phyloP scores from a whole-genome alignment of 1,140 invertebrate genomes.

The Drosophila triauraria region DNA sequence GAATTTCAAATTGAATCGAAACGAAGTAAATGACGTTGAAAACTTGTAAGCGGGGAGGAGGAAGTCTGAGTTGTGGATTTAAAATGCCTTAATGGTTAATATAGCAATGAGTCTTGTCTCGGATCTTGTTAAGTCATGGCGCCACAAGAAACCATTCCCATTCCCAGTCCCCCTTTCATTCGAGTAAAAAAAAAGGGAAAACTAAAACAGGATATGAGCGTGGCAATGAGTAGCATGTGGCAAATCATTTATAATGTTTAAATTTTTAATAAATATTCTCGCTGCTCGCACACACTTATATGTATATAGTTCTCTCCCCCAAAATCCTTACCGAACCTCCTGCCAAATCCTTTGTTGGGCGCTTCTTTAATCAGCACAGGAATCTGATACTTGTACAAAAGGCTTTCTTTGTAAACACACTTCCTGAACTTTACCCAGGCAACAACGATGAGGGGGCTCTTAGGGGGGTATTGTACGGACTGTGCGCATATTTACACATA shows the following conservation, averaged over 20 bases:
- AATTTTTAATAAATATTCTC: conserved; percentile 79
- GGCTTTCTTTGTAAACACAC: conserved; percentile 82
- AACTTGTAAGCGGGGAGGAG: conserved; percentile 52
- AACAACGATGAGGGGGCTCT: conserved; percentile 21
- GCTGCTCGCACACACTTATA: conserved; percentile 21
- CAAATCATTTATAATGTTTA: conserved; percentile 81
- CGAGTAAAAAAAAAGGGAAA: conserved; percentile 11
- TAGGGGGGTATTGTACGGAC: conserved; percentile 55
- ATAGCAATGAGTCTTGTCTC: conserved; percentile 51
- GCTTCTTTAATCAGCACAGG: conserved; percentile 79
- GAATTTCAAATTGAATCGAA: conserved; percentile 81
- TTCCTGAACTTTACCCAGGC: conserved; percentile 73
- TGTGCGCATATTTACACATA: conserved; percentile 70
- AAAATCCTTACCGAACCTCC: neutral
- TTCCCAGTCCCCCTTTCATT: neutral
- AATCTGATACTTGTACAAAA: conserved; percentile 83
- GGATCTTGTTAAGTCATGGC: conserved; percentile 70
- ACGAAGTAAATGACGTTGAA: conserved; percentile 78
- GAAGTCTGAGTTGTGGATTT: conserved; percentile 33
- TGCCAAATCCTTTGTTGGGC: conserved; percentile 22
- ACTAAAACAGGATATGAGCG: conserved; percentile 62
- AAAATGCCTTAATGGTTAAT: conserved; percentile 81
- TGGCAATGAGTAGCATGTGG: conserved; percentile 58
- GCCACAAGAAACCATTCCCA: conserved; percentile 54
- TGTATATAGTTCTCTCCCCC: neutral